These are phyloP conservation scores for Phainopepla nitens DNA, from an alignment of 2,113 vertebrate species.

Conservation along the genomic window DNA sequence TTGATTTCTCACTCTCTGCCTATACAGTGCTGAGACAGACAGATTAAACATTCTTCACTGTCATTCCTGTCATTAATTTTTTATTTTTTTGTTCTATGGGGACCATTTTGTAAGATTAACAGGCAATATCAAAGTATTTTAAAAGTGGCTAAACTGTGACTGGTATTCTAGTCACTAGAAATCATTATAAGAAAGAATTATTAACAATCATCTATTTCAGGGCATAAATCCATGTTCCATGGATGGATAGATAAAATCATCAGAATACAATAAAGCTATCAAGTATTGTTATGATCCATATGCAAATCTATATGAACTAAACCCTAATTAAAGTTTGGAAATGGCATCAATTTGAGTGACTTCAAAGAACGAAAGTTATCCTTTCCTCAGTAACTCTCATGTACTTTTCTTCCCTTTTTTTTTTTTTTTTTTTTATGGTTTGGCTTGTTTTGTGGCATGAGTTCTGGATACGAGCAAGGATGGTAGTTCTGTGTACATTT, in stretches of 20 bases:
- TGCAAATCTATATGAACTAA: neutral
- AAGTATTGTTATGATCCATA: neutral
- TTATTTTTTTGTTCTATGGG: neutral
- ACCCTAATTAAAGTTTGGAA: neutral
- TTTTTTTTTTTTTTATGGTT: too few species aligned
- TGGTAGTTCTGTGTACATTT: neutral
- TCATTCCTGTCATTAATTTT: neutral
- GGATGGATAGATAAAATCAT: neutral
- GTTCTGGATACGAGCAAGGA: neutral
- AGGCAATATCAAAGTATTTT: neutral
- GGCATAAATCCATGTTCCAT: neutral
- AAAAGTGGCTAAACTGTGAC: neutral
- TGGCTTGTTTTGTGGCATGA: neutral
- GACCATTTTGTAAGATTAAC: neutral
- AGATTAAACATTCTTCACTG: neutral
- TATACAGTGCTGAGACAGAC: neutral
- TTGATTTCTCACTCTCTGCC: neutral
- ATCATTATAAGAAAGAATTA: neutral
- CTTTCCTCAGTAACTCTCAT: neutral
- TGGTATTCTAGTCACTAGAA: neutral
- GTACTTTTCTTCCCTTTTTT: rapidly evolving
- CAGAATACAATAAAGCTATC: neutral
- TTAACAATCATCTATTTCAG: neutral
- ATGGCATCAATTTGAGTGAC: neutral
- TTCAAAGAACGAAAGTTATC: neutral